These are phyloP conservation scores for Athene cunicularia DNA, from an alignment of 2,113 vertebrate genomes.

Conservation along the genomic window DNA sequence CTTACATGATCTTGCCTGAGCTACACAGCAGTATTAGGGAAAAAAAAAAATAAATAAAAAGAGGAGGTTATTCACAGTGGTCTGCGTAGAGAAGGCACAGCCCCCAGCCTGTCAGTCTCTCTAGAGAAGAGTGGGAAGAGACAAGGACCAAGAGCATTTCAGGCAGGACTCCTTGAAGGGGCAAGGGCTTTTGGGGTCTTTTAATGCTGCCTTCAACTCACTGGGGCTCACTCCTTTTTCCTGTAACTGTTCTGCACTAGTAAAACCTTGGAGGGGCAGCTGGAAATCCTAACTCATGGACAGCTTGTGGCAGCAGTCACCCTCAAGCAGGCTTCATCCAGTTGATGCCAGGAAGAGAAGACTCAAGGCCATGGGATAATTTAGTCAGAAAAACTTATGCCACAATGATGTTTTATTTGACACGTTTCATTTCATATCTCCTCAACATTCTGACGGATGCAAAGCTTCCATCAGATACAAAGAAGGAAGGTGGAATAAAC, in stretches of 20 bases:
- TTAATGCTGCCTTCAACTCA: not conserved
- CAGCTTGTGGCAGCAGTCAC: not conserved
- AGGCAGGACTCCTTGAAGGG: not conserved
- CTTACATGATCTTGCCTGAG: not conserved
- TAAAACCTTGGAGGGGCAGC: fast-evolving
- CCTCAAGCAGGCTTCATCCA: not conserved
- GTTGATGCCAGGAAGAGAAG: not conserved
- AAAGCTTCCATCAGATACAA: not conserved
- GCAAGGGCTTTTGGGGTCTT: not conserved
- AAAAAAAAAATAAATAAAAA: not conserved
- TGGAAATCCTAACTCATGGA: not conserved
- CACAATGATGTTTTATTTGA: not conserved
- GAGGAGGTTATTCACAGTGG: not conserved
- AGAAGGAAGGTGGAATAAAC: not conserved
- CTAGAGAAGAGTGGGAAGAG: not conserved
- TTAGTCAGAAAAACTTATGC: not conserved
- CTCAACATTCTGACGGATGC: not conserved
- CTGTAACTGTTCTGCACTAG: not conserved
- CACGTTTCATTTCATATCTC: not conserved
- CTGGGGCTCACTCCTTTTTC: not conserved
- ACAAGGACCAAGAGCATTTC: not conserved
- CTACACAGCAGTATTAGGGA: not conserved
- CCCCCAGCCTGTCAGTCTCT: not conserved
- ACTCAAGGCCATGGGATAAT: not conserved
- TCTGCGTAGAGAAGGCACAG: not conserved